phyloP scores from a whole-genome alignment of 2,113 vertebrate species.

The Myrmophylax atrothorax region DNA sequence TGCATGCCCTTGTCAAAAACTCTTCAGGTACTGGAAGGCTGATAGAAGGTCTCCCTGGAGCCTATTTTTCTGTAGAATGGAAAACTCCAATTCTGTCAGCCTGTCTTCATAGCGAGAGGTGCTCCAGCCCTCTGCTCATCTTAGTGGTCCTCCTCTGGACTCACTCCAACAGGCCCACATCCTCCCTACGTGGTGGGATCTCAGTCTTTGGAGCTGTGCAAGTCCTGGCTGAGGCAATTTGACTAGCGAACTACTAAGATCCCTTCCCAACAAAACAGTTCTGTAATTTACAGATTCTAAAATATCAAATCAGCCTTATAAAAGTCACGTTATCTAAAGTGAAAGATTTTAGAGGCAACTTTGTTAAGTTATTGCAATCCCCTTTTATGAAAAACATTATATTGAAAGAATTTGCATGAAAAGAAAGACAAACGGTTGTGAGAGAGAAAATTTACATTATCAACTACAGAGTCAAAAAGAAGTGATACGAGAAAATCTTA shows the following conservation, averaged over 20 bases:
- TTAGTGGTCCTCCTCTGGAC: not conserved
- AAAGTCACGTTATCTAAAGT: not conserved
- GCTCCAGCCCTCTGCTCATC: not conserved
- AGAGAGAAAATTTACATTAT: not conserved
- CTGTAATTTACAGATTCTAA: not conserved
- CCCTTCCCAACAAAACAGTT: not conserved
- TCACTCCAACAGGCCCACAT: not conserved
- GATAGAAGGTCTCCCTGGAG: not conserved
- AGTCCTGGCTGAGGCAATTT: not conserved
- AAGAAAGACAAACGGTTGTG: not conserved
- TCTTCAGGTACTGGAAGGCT: no score
- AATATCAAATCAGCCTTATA: not conserved
- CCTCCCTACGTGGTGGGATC: not conserved
- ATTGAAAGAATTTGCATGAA: not conserved
- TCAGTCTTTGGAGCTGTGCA: not conserved
- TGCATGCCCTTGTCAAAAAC: not conserved
- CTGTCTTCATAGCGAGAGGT: not conserved
- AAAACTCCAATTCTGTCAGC: not conserved
- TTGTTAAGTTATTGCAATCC: not conserved
- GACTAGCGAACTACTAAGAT: not conserved
- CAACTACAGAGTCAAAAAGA: not conserved
- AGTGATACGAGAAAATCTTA: not conserved
- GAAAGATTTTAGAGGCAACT: not conserved
- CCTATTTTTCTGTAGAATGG: not conserved
- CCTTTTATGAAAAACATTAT: not conserved